Percentiles rank a stretch among this genome's conserved stretches.
phyloP scores from a whole-genome alignment of 2,113 vertebrate species.

The Nycticorax nycticorax region DNA sequence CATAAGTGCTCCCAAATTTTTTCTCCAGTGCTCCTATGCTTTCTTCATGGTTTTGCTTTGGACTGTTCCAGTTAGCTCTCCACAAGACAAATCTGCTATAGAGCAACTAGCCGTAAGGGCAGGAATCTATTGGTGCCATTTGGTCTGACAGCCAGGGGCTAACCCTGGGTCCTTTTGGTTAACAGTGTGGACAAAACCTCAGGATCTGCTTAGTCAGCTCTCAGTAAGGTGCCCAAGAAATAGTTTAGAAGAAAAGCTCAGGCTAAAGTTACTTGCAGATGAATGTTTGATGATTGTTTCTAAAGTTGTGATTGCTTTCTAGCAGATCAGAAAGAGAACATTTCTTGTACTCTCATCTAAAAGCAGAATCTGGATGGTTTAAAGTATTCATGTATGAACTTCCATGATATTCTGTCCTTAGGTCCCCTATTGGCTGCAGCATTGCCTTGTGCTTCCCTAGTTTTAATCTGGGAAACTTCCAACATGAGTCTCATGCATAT shows the following conservation, averaged over 20 bases:
- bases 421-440: not conserved
- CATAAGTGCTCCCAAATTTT: not conserved
- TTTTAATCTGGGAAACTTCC: not conserved
- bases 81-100: not conserved
- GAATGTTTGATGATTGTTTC: not conserved
- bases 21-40: not conserved
- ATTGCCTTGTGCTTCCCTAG: not conserved
- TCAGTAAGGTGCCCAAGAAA: not conserved
- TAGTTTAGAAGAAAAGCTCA: not conserved
- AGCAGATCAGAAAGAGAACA: not conserved
- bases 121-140: not conserved
- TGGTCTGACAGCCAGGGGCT: not conserved
- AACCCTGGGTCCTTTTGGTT: not conserved
- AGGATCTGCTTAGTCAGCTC: not conserved
- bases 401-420: not conserved
- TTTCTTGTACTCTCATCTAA: not conserved
- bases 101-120: not conserved
- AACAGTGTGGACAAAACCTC: not conserved
- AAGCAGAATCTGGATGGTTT: not conserved
- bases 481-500: not conserved
- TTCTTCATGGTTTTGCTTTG: not conserved
- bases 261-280: not conserved
- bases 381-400: not conserved
- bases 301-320: not conserved
- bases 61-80: not conserved